Evolutionary conservation across 2,113 vertebrate genomes (phyloP), one percentile per base, ranked within the genome.

Genomic region (Nerophis lumbriciformis): DNA sequence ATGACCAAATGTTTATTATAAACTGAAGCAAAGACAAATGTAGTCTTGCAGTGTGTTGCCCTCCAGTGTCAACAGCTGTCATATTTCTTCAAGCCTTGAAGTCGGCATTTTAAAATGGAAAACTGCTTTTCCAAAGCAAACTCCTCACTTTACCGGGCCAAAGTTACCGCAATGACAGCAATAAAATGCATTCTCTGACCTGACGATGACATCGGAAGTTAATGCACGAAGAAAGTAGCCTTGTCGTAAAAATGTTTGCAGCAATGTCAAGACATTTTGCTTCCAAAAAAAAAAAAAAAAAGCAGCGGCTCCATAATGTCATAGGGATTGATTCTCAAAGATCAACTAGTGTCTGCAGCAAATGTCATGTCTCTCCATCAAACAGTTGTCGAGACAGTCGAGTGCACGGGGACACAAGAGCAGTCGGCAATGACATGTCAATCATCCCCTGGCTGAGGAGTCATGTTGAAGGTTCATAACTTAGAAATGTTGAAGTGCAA

Each of bases 261-360:
- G 37, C 55, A 57, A 57, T 21, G 55, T 44, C 55, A 44, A 44
- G 55, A 44, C 55, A 44, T 57, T 57, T 57, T 57, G 5, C 16
- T 19, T 44, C 53, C 28, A 28, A 19, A 19, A 19, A 19, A 19
- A 19, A 19, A 28, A 28, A 28, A 11, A 45, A 44, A 21, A 57
- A 44, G 9, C 55, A 57, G 39, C 55, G 21, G 55, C 55, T 60
- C 21, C 45, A 21, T 36, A 60, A 60, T 36, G 58, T 60, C 58
- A 48, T 60, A 48, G 45, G 47, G 28, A 37, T 60, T 48, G 45
- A 35, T 48, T 60, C 14, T 36, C 14, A 11, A 48, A 48, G 47
- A 48, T 48, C 58, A 48, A 19, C 28, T 6, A 4, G 47, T 12
- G 58, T 60, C 28, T 36, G 45, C 28, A 36, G 44, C 45, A 60